These are phyloP conservation scores for Carabus problematicus DNA, from an alignment of 2,888 invertebrate genomes.

Conservation along the genomic window DNA sequence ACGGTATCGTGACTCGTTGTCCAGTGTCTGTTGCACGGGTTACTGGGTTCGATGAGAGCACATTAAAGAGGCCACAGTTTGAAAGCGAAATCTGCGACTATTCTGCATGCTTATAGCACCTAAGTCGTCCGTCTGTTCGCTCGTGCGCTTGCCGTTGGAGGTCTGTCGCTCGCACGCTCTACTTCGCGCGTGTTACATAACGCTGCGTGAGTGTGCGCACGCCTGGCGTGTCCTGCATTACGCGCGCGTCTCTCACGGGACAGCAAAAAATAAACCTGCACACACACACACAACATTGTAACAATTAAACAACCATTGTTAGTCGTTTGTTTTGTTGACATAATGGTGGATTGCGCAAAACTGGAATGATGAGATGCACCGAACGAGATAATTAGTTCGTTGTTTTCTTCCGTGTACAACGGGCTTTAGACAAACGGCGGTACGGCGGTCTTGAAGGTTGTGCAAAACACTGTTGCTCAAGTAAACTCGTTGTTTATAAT, in stretches of 20 bases:
- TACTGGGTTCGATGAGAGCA: neutral
- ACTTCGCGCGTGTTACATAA: conserved; percentile 40
- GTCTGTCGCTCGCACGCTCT: conserved; percentile 36
- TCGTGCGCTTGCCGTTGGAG: neutral
- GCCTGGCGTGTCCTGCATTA: conserved; percentile 24
- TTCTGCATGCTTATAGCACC: conserved; percentile 9
- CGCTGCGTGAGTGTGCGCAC: conserved; percentile 20
- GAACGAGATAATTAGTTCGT: conserved; percentile 3
- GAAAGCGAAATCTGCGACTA: conserved; percentile 31
- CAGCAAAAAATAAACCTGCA: neutral
- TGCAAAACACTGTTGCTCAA: neutral
- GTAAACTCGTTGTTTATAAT: neutral
- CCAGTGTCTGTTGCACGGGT: neutral
- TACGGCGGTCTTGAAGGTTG: neutral
- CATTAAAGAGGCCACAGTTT: conserved; percentile 29
- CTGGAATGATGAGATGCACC: conserved; percentile 5
- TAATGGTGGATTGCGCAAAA: conserved; percentile 5
- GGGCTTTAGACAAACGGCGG: neutral
- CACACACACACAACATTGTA: neutral
- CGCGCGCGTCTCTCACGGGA: conserved; percentile 9
- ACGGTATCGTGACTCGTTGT: neutral
- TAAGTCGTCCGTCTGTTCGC: neutral
- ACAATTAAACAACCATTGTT: conserved; percentile 21
- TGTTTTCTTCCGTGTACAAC: conserved; percentile 8
- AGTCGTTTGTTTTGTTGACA: neutral